A percentile compares a stretch with the other conserved stretches of the same genome.
Conservation (phyloP, 2,888 invertebrate genomes). For the Noctuana brunneofusca region DNA sequence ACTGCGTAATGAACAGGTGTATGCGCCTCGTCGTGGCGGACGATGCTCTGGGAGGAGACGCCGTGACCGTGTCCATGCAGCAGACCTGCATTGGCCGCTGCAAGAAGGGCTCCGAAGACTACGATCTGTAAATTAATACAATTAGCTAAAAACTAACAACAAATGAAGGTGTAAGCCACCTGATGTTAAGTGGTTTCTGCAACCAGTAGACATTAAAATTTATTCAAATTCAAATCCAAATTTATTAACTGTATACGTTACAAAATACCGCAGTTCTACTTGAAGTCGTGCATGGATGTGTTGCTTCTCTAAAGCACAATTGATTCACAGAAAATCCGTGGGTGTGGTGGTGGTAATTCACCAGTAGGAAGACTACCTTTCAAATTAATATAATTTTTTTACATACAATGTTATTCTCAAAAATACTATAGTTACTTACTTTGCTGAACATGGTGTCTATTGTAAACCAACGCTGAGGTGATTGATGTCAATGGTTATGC, state of each 20-base stretch:
- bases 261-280: too few relatives aligned
- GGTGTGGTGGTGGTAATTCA: background rate
- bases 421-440: conserved; percentile 50
- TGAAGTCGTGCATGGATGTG: too few relatives aligned
- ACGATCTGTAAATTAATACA: conserved; percentile 44
- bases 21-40: conserved; percentile 54
- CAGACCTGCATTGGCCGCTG: conserved; percentile 67
- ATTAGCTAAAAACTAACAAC: background rate
- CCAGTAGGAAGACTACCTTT: background rate
- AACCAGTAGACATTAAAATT: background rate
- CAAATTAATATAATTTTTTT: background rate
- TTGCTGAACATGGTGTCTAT: conserved; percentile 66
- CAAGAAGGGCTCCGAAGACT: conserved; percentile 50
- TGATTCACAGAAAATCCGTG: too few relatives aligned
- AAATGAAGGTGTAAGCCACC: background rate
- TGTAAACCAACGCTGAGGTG: conserved; percentile 56
- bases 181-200: too few relatives aligned
- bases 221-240: background rate
- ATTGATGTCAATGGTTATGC: conserved; percentile 60
- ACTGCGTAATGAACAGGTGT: conserved; percentile 46
- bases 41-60: conserved; percentile 58
- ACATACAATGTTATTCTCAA: background rate
- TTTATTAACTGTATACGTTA: too few relatives aligned
- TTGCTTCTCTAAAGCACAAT: too few relatives aligned
- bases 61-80: conserved; percentile 49